Evolutionary conservation across 1,140 invertebrate species (phyloP).

Genomic region (Zeugodacus cucurbitae): DNA sequence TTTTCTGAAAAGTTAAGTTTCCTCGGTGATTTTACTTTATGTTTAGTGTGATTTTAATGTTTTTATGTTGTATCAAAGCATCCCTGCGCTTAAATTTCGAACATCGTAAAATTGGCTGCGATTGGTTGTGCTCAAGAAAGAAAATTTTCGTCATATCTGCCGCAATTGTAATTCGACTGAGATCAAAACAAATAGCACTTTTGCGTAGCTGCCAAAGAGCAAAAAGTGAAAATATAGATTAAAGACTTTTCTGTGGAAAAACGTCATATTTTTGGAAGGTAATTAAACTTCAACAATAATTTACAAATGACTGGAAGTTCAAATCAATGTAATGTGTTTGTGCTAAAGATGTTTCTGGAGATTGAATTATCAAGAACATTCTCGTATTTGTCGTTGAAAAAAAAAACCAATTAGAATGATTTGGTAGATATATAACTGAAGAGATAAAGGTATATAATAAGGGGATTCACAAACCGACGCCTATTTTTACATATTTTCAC

Average conservation of each 20-base stretch:
- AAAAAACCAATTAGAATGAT: not conserved
- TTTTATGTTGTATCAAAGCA: not conserved
- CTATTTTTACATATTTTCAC: not conserved
- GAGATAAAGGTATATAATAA: too few species aligned
- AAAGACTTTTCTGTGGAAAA: not conserved
- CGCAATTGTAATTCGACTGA: not conserved
- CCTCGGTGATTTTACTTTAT: too few species aligned
- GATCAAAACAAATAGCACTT: slow-evolving; percentile 8
- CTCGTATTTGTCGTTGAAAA: not conserved
- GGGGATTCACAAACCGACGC: not conserved
- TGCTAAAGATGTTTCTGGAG: not conserved
- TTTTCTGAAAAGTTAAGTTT: not conserved
- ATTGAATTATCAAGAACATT: not conserved
- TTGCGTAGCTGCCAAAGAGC: not conserved
- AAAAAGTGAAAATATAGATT: not conserved
- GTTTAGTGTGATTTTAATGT: too few species aligned
- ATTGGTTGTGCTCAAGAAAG: not conserved
- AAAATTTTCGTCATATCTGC: not conserved
- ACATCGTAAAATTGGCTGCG: not conserved
- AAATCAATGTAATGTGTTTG: not conserved
- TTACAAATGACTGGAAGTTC: not conserved
- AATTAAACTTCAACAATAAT: not conserved
- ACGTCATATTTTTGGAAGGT: not conserved
- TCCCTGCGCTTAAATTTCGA: not conserved
- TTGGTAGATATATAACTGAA: not conserved